phyloP scores from a whole-genome alignment of 2,888 invertebrate species.

The Scrobipalpa atriplicella region DNA sequence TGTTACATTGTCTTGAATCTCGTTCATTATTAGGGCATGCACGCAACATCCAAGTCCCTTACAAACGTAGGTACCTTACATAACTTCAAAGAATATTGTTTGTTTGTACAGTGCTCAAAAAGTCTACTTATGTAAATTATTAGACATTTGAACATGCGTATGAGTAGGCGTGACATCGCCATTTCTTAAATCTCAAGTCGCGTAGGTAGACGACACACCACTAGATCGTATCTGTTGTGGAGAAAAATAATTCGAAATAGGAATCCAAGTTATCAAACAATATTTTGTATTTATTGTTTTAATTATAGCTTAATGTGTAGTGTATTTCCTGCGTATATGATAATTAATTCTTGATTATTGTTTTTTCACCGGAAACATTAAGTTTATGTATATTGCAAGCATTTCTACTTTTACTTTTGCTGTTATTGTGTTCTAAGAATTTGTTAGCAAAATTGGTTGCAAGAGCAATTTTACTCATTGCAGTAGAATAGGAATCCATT shows the following conservation, averaged over 20 bases:
- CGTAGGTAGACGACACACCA: background rate
- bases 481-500: background rate
- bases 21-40: slow-evolving; percentile 7
- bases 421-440: background rate
- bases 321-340: no score
- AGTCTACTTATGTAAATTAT: background rate
- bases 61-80: background rate
- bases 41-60: background rate
- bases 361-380: no score
- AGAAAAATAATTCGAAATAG: background rate
- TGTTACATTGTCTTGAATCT: background rate
- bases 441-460: background rate
- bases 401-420: background rate
- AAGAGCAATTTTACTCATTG: background rate
- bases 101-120: background rate
- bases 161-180: slow-evolving; percentile 5
- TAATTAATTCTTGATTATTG: no score
- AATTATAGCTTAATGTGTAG: no score
- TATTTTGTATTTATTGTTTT: no score
- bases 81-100: background rate
- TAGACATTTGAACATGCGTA: background rate
- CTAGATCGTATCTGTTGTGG: background rate
- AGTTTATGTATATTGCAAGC: background rate
- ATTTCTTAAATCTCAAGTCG: background rate
- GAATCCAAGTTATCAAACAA: no score